Conservation (phyloP, 2,113 vertebrate genomes). For the Gymnocephalus cernua region DNA sequence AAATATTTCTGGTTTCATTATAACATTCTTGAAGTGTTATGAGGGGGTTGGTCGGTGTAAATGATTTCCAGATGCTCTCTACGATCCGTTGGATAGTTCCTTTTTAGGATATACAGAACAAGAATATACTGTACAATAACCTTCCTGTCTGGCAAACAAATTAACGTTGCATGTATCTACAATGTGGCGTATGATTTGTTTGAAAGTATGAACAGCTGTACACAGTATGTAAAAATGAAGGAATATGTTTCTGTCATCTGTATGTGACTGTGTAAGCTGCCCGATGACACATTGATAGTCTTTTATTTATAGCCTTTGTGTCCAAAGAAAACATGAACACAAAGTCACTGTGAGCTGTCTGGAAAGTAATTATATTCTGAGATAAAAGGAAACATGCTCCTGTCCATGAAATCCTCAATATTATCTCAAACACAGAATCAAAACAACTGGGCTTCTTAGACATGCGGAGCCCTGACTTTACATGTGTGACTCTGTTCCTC, state of each 20-base stretch:
- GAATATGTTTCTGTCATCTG: constrained; percentile 44
- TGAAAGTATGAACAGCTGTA: constrained; percentile 58
- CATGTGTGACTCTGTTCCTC: constrained; percentile 58
- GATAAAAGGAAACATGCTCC: constrained; percentile 55
- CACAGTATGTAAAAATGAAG: constrained; percentile 46
- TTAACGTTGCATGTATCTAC: constrained; percentile 51
- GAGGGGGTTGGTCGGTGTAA: constrained; percentile 40
- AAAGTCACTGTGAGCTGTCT: constrained; percentile 46
- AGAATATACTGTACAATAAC: constrained; percentile 59
- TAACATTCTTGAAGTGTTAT: constrained; percentile 63
- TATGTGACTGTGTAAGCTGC: constrained; percentile 61
- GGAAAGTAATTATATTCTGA: constrained; percentile 43
- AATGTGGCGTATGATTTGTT: constrained; percentile 35
- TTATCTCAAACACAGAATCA: constrained; percentile 58
- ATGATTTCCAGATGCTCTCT: constrained; percentile 70
- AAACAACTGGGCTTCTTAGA: constrained; percentile 54
- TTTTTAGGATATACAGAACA: constrained; percentile 52
- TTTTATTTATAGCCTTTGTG: constrained; percentile 58
- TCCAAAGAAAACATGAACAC: constrained; percentile 62
- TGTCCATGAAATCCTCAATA: constrained; percentile 41
- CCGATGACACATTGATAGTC: constrained; percentile 47
- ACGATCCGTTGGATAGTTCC: constrained; percentile 51
- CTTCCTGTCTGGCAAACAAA: constrained; percentile 50
- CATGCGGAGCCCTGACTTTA: constrained; percentile 50
- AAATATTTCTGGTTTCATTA: constrained; percentile 78